Evolutionary conservation across 2,113 vertebrate species (phyloP).

Genomic region (Halichoerus grypus): DNA sequence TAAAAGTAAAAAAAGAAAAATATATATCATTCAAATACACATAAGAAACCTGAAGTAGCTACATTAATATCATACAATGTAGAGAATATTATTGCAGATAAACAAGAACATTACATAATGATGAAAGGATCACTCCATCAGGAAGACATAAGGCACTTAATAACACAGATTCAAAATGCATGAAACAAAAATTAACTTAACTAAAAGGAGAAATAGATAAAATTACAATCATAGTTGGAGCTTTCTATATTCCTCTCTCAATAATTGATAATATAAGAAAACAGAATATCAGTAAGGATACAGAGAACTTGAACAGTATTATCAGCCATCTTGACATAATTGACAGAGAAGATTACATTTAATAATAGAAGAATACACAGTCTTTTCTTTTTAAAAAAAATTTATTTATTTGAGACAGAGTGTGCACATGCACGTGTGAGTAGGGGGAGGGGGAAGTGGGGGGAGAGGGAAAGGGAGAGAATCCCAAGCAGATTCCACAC

Average conservation of each 20-base stretch:
- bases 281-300: neutral
- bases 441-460: neutral
- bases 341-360: neutral
- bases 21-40: neutral
- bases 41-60: constrained; percentile 3
- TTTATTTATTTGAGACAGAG: neutral
- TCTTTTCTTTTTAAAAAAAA: neutral
- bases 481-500: neutral
- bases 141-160: neutral
- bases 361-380: neutral
- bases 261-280: neutral
- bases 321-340: neutral
- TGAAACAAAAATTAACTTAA: neutral
- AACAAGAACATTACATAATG: neutral
- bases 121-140: neutral
- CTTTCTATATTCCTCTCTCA: neutral
- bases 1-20: neutral
- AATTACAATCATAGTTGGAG: neutral
- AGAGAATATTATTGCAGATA: neutral
- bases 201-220: neutral
- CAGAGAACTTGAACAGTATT: neutral
- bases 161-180: neutral
- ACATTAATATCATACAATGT: neutral
- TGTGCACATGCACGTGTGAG: neutral
- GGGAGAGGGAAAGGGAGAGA: neutral